Evolutionary conservation across 2,113 vertebrate species (phyloP), one percentile per base, ranked within the genome.

Genomic region (Dromaius novaehollandiae): DNA sequence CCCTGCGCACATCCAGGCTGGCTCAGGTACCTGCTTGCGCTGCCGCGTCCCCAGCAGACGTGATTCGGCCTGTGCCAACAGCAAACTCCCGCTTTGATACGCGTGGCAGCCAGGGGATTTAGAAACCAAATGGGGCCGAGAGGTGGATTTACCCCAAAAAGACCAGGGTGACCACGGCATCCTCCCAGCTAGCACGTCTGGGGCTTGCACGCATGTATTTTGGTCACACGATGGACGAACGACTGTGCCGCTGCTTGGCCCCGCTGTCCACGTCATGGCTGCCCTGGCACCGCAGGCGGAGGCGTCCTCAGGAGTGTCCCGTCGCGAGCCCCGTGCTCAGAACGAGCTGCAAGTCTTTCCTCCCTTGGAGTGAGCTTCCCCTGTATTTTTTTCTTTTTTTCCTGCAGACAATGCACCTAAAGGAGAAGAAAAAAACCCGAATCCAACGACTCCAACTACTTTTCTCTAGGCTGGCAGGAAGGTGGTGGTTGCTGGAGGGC

Each of bases 31-130:
- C 56, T 60, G 30, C 56, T 34, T 32, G 17, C 32, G 56, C 46
- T 48, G 46, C 18, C 18, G 12, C 18, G 12, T 48, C 46, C 46
- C 46, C 18, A 18, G 46, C 56, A 60, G 56, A 34, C 22, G 4
- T 4, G 1, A 2, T 40, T 44, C 22, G 48, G 11, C 73, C 50
- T 10, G 4, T 25, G 19, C 44, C 3, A 7, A 24, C 13, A 2
- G 32, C 44, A 8, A 46, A 48, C 55, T 36, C 75, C 24, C 6
- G 1, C 20, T 36, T 40, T 11, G 1, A 40, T 11, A 3, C 4
- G 4, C 9, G 64, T 2, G 18, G 2, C 1, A 30, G 5, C 50
- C 61, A 5, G 66, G 56, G 7, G 24, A 63, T 40, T 21, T 19
- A 34, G 56, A 60, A 60, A 60, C 32, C 56, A 60, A 60, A 60